phyloP scores from a whole-genome alignment of 2,797 vertebrate species.

The Sorex maritimensis region DNA sequence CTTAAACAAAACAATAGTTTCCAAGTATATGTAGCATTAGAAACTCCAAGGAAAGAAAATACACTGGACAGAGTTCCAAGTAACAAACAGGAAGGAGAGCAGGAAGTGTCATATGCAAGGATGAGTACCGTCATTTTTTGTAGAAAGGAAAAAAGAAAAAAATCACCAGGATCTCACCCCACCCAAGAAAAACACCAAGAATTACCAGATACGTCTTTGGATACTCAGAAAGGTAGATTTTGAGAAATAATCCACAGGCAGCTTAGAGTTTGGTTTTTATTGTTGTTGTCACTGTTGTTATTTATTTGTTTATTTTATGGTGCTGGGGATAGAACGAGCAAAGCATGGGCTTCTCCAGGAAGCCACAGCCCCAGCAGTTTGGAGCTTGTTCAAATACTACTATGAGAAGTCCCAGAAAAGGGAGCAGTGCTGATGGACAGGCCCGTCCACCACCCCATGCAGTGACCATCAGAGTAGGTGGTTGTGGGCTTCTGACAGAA shows the following conservation, averaged over 20 bases:
- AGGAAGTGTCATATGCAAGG: slow-evolving; percentile 5
- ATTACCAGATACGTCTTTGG: neutral
- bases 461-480: neutral
- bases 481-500: neutral
- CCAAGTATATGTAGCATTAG: slow-evolving; percentile 63
- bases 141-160: neutral
- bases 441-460: neutral
- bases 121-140: neutral
- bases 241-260: neutral
- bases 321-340: too few relatives aligned
- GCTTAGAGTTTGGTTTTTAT: neutral
- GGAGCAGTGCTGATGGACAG: neutral
- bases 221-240: slow-evolving; percentile 5
- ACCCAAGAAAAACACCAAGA: neutral
- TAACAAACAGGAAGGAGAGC: slow-evolving; percentile 35
- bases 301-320: too few relatives aligned
- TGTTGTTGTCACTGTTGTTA: too few relatives aligned
- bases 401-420: slow-evolving; percentile 15
- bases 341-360: too few relatives aligned
- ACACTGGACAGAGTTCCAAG: slow-evolving; percentile 45
- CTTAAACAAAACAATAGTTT: slow-evolving; percentile 40
- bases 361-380: neutral
- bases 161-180: neutral
- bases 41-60: slow-evolving; percentile 67
- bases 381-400: neutral